phyloP scores from a whole-genome alignment of 2,797 vertebrate genomes.

The Acanthopagrus latus region DNA sequence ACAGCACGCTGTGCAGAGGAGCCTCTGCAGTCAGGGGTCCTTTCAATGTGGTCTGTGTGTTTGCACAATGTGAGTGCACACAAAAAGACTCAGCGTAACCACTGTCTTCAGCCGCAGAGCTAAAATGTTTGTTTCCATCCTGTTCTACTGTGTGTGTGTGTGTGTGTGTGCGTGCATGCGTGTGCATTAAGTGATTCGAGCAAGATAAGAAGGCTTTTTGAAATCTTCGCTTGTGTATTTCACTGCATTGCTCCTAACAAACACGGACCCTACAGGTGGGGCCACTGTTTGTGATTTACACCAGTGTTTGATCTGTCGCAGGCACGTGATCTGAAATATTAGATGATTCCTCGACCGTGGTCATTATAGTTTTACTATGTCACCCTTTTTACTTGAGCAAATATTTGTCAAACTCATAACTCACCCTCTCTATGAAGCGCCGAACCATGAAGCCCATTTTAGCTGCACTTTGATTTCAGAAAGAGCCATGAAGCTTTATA shows the following conservation, averaged over 20 bases:
- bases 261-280: slow-evolving; percentile 19
- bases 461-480: slow-evolving; percentile 32
- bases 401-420: slow-evolving; percentile 15
- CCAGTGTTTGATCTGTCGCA: slow-evolving; percentile 12
- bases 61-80: background rate
- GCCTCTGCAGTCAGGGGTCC: slow-evolving; percentile 3
- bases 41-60: background rate
- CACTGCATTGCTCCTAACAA: slow-evolving; percentile 17
- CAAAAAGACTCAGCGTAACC: background rate
- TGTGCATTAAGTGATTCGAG: background rate
- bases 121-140: slow-evolving; percentile 14
- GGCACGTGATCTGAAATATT: slow-evolving; percentile 28
- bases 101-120: slow-evolving; percentile 11
- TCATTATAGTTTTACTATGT: slow-evolving; percentile 14
- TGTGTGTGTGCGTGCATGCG: background rate
- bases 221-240: slow-evolving; percentile 15
- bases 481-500: slow-evolving; percentile 16
- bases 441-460: slow-evolving; percentile 34
- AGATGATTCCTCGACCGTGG: background rate
- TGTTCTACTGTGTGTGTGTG: background rate
- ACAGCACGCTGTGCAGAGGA: slow-evolving; percentile 7
- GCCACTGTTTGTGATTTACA: slow-evolving; percentile 29
- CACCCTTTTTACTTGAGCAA: slow-evolving; percentile 5
- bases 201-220: background rate
- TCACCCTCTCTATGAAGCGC: background rate